Evolutionary conservation across 2,113 vertebrate species (phyloP), one percentile per base, ranked within the genome.

Genomic region (Hippoglossus stenolepis): DNA sequence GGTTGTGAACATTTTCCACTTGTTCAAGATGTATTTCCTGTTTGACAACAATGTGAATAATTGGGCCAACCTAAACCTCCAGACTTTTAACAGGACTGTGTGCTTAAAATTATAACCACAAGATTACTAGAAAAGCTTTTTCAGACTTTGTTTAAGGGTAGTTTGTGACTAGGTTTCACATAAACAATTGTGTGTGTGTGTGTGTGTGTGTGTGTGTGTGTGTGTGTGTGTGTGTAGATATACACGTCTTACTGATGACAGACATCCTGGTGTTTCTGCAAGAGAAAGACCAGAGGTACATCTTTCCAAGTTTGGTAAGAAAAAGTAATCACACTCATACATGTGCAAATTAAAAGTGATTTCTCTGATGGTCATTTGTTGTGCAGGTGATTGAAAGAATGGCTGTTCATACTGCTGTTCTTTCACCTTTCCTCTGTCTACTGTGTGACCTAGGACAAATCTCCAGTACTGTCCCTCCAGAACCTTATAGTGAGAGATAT

Each of bases 241-340:
- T 96, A 13, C 95, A 95, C 77, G 95, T 98, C 85, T 87, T 98
- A 77, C 85, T 98, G 90, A 95, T 98, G 96, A 96, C 96, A 0
- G 97, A 98, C 54, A 95, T 96, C 85, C 92, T 98, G 6, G 94
- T 98, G 64, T 96, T 97, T 85, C 95, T 98, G 60, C 96, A 98
- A 88, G 97, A 98, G 90, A 98, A 98, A 91, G 97, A 98, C 89
- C 97, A 98, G 88, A 96, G 95, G 72, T 97, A 94, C 87, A 95
- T 95, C 77, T 98, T 98, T 75, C 95, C 96, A 38, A 91, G 90
- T 73, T 90, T 97, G 95, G 97, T 98, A 89, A 96, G 96, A 77
- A 61, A 49, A 67, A 23, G 4, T 10, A 49, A 2, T 47, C 26
- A 67, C 65, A 60, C 54, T 63, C 9, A 1, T n/a, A 54, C 4